A percentile compares a stretch with the other conserved stretches of the same genome.
Evolutionary conservation across 2,113 vertebrate species (phyloP).

Genomic region (Bufo gargarizans): DNA sequence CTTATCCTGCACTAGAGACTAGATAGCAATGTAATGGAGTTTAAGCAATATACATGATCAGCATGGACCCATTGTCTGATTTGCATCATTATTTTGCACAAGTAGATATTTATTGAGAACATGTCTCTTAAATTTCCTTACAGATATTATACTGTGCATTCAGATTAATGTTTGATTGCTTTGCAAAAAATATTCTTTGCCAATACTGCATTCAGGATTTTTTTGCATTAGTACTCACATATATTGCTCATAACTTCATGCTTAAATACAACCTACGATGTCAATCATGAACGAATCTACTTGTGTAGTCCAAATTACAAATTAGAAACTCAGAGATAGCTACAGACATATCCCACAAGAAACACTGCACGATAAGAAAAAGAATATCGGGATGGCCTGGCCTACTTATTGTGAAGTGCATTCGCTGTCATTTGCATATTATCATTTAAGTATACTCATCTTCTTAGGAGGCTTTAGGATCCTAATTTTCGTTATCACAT

Average conservation of each 20-base stretch:
- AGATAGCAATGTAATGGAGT: neutral
- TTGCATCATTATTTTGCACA: neutral
- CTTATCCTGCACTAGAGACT: too few species aligned
- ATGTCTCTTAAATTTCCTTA: neutral
- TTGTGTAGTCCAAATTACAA: constrained; percentile 40
- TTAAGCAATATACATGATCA: neutral
- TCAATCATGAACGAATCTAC: constrained; percentile 23
- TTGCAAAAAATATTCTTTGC: neutral
- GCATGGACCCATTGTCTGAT: neutral
- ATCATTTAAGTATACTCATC: constrained; percentile 44
- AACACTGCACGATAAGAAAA: constrained; percentile 28
- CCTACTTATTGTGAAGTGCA: constrained; percentile 37
- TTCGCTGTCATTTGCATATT: constrained; percentile 48
- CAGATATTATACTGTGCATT: neutral
- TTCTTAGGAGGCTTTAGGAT: constrained; percentile 48
- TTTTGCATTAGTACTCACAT: neutral
- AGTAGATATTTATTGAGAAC: neutral
- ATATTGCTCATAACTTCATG: neutral
- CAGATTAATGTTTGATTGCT: too few species aligned
- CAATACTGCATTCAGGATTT: neutral
- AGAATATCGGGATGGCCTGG: constrained; percentile 33
- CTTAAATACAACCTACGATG: neutral
- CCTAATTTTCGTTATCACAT: constrained; percentile 48
- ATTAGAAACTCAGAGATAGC: constrained; percentile 50
- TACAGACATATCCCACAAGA: constrained; percentile 36